Evolutionary conservation across 1,140 invertebrate species (phyloP), one percentile per base, ranked within the genome.

Genomic region (Archivesica marissinica): DNA sequence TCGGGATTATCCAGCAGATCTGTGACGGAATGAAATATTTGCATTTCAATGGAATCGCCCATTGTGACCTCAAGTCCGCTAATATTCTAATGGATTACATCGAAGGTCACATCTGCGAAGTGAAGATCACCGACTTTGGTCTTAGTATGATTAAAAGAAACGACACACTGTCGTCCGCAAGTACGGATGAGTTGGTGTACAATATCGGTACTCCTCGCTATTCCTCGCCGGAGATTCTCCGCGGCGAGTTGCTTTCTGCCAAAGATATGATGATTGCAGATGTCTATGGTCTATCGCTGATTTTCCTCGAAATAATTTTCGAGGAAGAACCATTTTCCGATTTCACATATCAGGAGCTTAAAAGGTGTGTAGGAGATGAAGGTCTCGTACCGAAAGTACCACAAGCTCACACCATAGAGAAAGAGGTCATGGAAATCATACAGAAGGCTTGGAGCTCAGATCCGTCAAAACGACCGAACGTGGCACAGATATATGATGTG

Each of bases 91-190:
- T 79, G 28, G 44, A 79, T 66, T 79, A 79, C 17, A 30, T 47
- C 13, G 3, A 44, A 33, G 59, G 28, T 0, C 9, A 66, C 28
- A 47, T 25, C 20, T 66, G 39, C 25, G 56, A 35, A 13, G 88
- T 68, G 3, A 89, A 89, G 39, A 74, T 89, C n/a, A 79, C 89
- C 17, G 87, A 89, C 61, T 89, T 89, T 81, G 87, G 89, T 0
- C 70, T 88, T 4, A 88, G 89, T 33, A 81, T 88, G 80, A 86
- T 86, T 39, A n/a, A n/a, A n/a, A 89, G 70, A 50, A 61, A 75
- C 33, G 61, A 86, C 39, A 47, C 81, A 3, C n/a, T n/a, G n/a
- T n/a, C n/a, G n/a, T 39, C 41, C 15, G 66, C 77, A 17, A 38
- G 38, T 0, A 20, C 15, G 33, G 59, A 59, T 0, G 28, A 64